Evolutionary conservation across 2,113 vertebrate genomes (phyloP), one percentile per base, ranked within the genome.

Genomic region (Toxotes chatareus): DNA sequence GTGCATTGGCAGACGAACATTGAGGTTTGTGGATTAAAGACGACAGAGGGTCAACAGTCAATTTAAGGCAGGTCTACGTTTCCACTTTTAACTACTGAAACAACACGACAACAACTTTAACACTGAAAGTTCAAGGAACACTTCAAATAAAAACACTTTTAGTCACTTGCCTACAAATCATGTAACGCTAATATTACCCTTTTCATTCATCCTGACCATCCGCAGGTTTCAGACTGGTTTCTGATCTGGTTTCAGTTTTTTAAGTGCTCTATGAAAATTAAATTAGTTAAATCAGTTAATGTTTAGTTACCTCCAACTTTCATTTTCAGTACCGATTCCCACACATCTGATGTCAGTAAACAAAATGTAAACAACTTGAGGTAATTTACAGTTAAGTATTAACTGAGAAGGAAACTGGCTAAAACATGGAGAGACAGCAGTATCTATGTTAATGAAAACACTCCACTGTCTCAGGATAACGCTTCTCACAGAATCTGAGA

Each of bases 61-160:
- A 3, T 12, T 89, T 92, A 92, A 92, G 90, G 90, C 90, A 84
- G 76, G 13, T 63, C 80, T 73, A 82, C 34, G 0, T 76, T 75
- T 74, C 73, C 57, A 85, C 4, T 14, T 62, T 62, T 7, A 53
- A 53, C 31, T 51, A 76, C 7, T 7, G 32, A 72, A 44, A 74
- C 12, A 46, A 63, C 16, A 66, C 31, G 4, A 60, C 4, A 23
- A 31, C 16, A 55, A 69, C 17, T 36, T 34, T 17, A 53, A 66
- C 53, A 65, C 63, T 23, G 14, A 77, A 4, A 83, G 19, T 47
- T 73, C 19, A 70, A 72, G 44, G 62, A 55, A 71, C 84, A 89
- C 84, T 86, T 84, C 40, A 65, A 27, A 27, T 27, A 27, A 27
- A 27, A 27, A 27, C 27, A 27, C 27, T 16, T 42, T 74, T 32